Evolutionary conservation across 1,140 invertebrate genomes (phyloP), one percentile per base, ranked within the genome.

Genomic region (Ectropis grisescens): DNA sequence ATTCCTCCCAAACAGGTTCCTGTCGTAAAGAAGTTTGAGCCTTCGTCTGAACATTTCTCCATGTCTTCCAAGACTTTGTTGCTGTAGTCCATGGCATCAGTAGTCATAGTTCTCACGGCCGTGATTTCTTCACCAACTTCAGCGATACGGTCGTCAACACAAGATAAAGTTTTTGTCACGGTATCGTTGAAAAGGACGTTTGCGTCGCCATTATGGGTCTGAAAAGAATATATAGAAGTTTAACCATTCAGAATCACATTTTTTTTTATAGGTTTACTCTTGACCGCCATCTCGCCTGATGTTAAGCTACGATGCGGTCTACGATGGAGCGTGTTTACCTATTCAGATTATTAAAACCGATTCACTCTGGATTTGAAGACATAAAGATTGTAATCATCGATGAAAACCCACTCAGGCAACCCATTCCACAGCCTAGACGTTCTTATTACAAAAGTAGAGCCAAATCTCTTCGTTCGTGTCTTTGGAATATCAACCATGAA

Each of bases 1-100:
- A 70, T 44, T 23, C 31, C n/a, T 13, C 50, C 62, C 8, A 75
- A 33, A 19, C 70, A 75, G 6, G 53, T 15, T 0, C 62, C 60
- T 6, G 41, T 41, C 3, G 39, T 28, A n/a, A 68, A 30, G 2
- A 66, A 33, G 10, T 43, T 52, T 4, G 41, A 37, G 2, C 31
- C 37, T 4, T 49, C 38, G 13, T 51, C 31, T 0, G 46, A 52
- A 13, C 69, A 74, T 25, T 44, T 37, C 19, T 40, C 51, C 49
- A 74, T 53, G 13, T 61, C 48, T 5, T 38, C 48, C 14, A 68
- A 11, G 22, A 61, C 52, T 1, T 13, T 26, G 13, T 39, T 50
- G 1, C 54, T 38, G 11, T 52, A 62, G 1, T 32, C 37, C 1
- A 51, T 30, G 3, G 55, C 55, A 1, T 54, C 43, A 5, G 25